Base-by-base conservation (phyloP, 2,888 invertebrate species). In the Aphidoletes aphidimyza region DNA sequence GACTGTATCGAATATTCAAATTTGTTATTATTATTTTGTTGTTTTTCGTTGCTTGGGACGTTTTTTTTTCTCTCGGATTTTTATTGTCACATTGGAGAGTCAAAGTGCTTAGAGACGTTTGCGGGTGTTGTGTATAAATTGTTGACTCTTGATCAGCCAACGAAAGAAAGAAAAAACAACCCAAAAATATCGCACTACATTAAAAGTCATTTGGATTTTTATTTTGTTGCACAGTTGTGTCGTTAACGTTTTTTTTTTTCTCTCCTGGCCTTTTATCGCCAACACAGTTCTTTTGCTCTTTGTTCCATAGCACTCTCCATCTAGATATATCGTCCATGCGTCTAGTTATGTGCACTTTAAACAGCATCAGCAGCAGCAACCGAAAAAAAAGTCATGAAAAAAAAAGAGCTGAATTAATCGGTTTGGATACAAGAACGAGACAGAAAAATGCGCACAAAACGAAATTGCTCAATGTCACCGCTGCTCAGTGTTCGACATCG, bases 381-480 rank as follows among this genome's bases (percentile, higher is more conserved):
- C 22, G 34, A 26, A 14, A 59, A 59, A 59, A 26, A 30, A 30
- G 19, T 8, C 3, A 78, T 17, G 5, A 78, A 2, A 81, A 37
- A 81, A 81, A 81, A 37, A 37, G 37, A 69, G 30, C 69, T 69
- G 69, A 69, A 69, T 69, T 69, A 69, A 69, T 69, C n/a, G n/a
- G n/a, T 69, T 30, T 69, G 30, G 26, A 11, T 2, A 2, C 6
- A 11, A 47, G 69, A 69, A 69, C 69, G 69, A 69, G 69, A 69
- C 69, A 34, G 69, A 69, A 69, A 30, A 69, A 69, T 69, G 69
- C 69, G 69, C 69, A 69, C 69, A 69, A 81, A 81, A 81, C n/a
- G 81, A 81, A 81, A 37, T 81, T 37, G 37, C 14, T 81, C 81
- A 81, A 81, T 81, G 81, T 81, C 81, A 81, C 81, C 81, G 81